phyloP scores from a whole-genome alignment of 2,888 invertebrate genomes.

The Andrena fulva region DNA sequence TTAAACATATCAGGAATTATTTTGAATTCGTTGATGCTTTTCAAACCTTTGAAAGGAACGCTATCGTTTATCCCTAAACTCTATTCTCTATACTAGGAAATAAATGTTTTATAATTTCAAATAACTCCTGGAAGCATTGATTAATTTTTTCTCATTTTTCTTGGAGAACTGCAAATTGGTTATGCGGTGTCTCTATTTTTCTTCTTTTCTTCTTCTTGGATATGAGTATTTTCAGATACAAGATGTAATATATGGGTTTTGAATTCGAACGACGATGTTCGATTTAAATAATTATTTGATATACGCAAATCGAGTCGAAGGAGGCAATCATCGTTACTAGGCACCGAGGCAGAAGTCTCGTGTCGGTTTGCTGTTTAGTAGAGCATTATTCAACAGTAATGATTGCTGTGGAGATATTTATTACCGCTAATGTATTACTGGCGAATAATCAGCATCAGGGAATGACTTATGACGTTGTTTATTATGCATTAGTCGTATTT shows the following conservation, averaged over 20 bases:
- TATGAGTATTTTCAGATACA: background rate
- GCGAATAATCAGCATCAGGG: slow-evolving; percentile 20
- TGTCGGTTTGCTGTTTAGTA: background rate
- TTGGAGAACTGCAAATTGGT: too few species aligned
- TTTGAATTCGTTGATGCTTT: background rate
- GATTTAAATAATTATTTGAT: too few species aligned
- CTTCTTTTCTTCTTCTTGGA: background rate
- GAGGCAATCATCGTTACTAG: background rate
- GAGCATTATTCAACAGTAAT: slow-evolving; percentile 4
- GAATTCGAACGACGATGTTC: too few species aligned
- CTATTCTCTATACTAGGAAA: background rate
- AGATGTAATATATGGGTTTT: too few species aligned
- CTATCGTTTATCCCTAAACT: background rate
- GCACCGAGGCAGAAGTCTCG: background rate
- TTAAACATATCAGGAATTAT: background rate
- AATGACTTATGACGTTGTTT: slow-evolving; percentile 28
- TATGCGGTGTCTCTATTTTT: too few species aligned
- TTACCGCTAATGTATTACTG: slow-evolving; percentile 22
- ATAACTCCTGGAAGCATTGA: too few species aligned
- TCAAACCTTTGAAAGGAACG: background rate
- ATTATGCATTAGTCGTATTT: slow-evolving; percentile 33
- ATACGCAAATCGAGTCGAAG: background rate
- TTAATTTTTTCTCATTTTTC: too few species aligned
- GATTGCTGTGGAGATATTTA: background rate
- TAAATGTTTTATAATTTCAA: background rate